phyloP scores from a whole-genome alignment of 2,797 vertebrate species.

The Picus viridis region DNA sequence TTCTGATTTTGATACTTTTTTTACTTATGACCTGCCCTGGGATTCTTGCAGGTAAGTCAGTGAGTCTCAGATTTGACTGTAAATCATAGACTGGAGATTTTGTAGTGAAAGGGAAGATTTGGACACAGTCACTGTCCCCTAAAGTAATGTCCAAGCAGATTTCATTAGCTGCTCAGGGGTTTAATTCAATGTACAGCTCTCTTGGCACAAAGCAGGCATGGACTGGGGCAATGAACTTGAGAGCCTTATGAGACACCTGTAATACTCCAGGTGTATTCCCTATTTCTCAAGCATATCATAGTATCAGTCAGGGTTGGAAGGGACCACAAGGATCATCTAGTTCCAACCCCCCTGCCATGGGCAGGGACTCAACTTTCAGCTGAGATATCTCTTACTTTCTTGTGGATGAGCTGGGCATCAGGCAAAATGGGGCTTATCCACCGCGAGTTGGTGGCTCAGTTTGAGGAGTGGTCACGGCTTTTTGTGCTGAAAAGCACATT shows the following conservation, averaged over 20 bases:
- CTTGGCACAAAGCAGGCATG: background rate
- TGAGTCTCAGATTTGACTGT: background rate
- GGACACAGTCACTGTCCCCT: background rate
- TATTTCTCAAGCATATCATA: background rate
- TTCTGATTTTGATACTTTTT: background rate
- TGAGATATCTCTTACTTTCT: background rate
- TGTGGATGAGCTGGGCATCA: background rate
- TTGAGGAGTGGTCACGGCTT: background rate
- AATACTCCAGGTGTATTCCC: background rate
- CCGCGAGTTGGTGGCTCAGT: background rate
- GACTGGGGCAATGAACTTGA: background rate
- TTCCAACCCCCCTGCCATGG: too few species aligned
- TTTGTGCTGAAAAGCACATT: background rate
- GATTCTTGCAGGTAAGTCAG: constrained; percentile 8
- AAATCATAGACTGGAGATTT: background rate
- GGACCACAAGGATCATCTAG: too few species aligned
- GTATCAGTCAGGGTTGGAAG: too few species aligned
- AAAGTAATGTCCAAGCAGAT: background rate
- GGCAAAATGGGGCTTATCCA: background rate
- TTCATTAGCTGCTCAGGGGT: background rate
- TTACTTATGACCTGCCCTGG: background rate
- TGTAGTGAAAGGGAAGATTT: background rate
- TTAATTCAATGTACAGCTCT: background rate
- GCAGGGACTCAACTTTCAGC: background rate
- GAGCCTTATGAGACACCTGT: background rate